Evolutionary conservation across 1,140 invertebrate genomes (phyloP).

Genomic region (Bombus affinis): DNA sequence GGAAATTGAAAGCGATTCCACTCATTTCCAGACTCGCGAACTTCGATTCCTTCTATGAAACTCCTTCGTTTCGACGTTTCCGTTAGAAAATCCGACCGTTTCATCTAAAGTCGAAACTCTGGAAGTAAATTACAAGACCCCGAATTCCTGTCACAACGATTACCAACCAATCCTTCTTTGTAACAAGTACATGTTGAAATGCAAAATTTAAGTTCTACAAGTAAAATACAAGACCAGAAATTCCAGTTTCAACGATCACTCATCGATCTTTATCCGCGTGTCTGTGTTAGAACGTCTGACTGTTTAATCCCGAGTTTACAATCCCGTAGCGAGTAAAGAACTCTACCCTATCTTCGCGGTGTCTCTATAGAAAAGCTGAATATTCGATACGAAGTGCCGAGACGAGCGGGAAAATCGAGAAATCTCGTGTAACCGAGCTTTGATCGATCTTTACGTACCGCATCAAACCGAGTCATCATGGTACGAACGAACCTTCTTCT

Average conservation of each 20-base stretch:
- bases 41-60: background rate
- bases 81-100: background rate
- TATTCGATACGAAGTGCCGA: too few species aligned
- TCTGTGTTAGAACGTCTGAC: too few species aligned
- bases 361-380: too few species aligned
- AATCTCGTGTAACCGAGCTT: background rate
- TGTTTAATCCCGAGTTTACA: too few species aligned
- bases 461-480: background rate
- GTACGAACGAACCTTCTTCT: slow-evolving; percentile 25
- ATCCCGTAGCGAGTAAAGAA: too few species aligned
- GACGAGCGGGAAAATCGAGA: background rate
- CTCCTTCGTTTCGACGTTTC: background rate
- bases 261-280: too few species aligned
- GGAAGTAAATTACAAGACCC: background rate
- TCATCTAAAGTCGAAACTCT: background rate
- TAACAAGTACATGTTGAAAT: background rate
- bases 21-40: slow-evolving; percentile 15
- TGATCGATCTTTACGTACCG: slow-evolving; percentile 15
- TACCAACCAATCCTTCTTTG: too few species aligned
- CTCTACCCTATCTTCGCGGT: too few species aligned
- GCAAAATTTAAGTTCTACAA: background rate
- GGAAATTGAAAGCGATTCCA: slow-evolving; percentile 15
- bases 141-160: background rate
- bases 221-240: background rate
- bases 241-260: background rate